phyloP scores from a whole-genome alignment of 2,113 vertebrate species.

The Centropus unirufus region DNA sequence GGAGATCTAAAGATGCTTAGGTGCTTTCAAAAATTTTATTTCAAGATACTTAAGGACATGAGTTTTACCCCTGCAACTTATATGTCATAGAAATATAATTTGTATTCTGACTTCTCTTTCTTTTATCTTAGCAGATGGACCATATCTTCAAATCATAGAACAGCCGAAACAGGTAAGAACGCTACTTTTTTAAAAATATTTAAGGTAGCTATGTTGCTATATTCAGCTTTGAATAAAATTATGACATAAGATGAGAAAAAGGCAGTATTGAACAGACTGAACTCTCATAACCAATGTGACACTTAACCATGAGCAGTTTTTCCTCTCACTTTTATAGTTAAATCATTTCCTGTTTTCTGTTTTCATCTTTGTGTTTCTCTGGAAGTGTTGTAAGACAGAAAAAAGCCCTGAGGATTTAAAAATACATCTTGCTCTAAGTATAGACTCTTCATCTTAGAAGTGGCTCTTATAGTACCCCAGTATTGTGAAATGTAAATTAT shows the following conservation, averaged over 20 bases:
- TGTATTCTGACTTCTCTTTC: conserved; percentile 13
- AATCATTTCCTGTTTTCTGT: conserved; percentile 22
- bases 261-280: neutral
- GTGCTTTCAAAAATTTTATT: neutral
- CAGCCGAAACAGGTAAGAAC: conserved; percentile 90
- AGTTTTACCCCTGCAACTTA: neutral
- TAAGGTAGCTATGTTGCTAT: neutral
- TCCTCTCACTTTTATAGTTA: conserved; percentile 1
- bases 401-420: neutral
- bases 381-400: neutral
- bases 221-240: neutral
- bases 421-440: neutral
- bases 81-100: neutral
- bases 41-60: neutral
- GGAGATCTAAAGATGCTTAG: neutral
- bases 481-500: neutral
- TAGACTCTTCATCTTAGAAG: neutral
- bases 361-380: neutral
- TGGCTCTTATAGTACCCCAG: neutral
- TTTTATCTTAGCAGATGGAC: conserved; percentile 80
- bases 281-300: neutral
- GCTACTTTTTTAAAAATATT: neutral
- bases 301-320: neutral
- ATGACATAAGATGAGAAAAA: neutral
- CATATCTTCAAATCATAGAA: conserved; percentile 86